These are phyloP conservation scores for Polymixis lichenea DNA, from an alignment of 2,888 invertebrate species.

Conservation along the genomic window DNA sequence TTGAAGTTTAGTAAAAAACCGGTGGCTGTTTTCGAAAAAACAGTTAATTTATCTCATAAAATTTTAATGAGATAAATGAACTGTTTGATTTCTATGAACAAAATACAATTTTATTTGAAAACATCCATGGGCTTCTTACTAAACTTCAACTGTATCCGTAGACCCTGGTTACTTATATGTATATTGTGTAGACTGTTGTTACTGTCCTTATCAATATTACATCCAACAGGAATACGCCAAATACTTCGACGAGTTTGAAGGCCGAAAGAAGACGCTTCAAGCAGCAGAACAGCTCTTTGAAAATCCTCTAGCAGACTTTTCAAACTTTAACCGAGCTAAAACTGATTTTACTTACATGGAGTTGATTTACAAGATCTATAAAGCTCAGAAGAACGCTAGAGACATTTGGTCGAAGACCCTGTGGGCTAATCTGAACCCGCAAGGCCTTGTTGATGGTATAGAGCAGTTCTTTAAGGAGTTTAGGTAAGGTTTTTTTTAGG, in stretches of 20 bases:
- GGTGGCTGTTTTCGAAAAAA: too few species aligned
- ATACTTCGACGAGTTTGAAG: constrained; percentile 92
- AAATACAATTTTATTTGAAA: too few species aligned
- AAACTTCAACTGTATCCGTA: too few species aligned
- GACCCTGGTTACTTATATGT: too few species aligned
- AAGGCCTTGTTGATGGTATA: constrained; percentile 95
- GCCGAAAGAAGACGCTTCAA: constrained; percentile 89
- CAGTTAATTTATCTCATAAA: too few species aligned
- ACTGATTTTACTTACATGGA: constrained; percentile 93
- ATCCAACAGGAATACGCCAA: constrained; percentile 90
- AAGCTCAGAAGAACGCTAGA: constrained; percentile 93
- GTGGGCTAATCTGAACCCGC: constrained; percentile 96
- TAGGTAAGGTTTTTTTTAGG: constrained; percentile 74
- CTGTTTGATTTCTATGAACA: too few species aligned
- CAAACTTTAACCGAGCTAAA: constrained; percentile 92
- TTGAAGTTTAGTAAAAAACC: too few species aligned
- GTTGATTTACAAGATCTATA: constrained; percentile 94
- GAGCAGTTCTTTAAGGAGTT: constrained; percentile 95
- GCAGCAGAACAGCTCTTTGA: constrained; percentile 96
- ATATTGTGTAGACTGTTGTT: too few species aligned
- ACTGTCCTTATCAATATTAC: background rate
- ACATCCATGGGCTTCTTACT: too few species aligned
- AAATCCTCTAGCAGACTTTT: constrained; percentile 95
- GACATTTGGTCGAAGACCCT: constrained; percentile 96
- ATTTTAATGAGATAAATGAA: too few species aligned